Conservation (phyloP, 2,888 invertebrate genomes). For the Yponomeuta evonymella region DNA sequence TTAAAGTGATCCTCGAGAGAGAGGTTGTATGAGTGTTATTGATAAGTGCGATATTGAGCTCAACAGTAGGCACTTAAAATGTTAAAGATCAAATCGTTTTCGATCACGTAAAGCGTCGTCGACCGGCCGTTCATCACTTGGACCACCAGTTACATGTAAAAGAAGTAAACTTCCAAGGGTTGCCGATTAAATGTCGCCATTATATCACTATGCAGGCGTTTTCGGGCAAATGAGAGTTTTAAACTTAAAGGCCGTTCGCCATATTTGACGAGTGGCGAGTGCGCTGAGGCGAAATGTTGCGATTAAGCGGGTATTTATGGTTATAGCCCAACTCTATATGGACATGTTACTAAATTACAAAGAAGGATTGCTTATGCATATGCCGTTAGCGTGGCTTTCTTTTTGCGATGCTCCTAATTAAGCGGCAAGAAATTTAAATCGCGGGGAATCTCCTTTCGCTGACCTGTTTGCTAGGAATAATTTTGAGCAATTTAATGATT, state of each 20-base stretch:
- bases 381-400: conserved; percentile 10
- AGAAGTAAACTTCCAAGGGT: conserved; percentile 18
- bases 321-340: conserved; percentile 5
- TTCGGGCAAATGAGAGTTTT: conserved; percentile 27
- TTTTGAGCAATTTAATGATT: no score
- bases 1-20: no score
- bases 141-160: conserved; percentile 5
- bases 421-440: neutral
- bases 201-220: conserved; percentile 23
- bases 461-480: no score
- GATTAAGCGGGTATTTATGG: conserved; percentile 19
- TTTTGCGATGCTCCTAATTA: neutral
- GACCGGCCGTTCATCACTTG: neutral
- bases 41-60: no score
- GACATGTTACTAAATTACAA: conserved; percentile 6
- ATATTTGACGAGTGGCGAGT: conserved; percentile 23
- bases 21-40: no score
- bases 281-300: conserved; percentile 16
- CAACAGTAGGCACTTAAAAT: no score
- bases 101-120: no score
- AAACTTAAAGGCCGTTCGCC: conserved; percentile 28
- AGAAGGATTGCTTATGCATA: conserved; percentile 8
- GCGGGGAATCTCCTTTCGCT: neutral
- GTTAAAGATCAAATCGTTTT: no score
- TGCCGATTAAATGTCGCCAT: conserved; percentile 22